These are phyloP conservation scores for Caenorhabditis sp. DNA, from an alignment of 2,888 invertebrate species.

Conservation along the genomic window DNA sequence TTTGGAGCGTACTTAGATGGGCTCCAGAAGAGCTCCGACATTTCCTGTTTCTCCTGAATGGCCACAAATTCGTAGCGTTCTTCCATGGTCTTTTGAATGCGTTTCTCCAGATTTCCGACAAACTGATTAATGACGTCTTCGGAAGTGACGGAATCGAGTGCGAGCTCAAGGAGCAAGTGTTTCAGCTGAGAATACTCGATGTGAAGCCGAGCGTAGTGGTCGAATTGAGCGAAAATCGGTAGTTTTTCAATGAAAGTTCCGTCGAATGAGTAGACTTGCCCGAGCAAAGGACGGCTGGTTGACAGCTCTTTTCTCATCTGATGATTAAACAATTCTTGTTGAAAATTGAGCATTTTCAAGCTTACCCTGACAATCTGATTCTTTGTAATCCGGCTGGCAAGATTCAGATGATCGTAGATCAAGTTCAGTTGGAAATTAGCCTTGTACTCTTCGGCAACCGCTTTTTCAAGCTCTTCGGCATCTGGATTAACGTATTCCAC, in stretches of 20 bases:
- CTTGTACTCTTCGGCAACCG: conserved; percentile 23
- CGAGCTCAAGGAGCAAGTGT: conserved; percentile 16
- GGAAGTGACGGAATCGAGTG: conserved; percentile 21
- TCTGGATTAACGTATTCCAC: conserved; percentile 25
- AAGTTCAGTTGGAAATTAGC: conserved; percentile 31
- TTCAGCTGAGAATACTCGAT: conserved; percentile 1
- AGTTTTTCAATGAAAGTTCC: conserved; percentile 45
- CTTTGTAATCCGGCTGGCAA: conserved; percentile 24
- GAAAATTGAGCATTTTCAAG: background rate
- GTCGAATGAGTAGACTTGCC: conserved; percentile 52
- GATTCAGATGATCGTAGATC: conserved; percentile 34
- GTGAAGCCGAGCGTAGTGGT: conserved; percentile 35
- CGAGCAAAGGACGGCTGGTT: conserved; percentile 33
- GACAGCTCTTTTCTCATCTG: conserved; percentile 33
- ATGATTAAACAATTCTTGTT: background rate
- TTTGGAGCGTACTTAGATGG: conserved; percentile 1
- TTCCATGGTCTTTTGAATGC: conserved; percentile 48
- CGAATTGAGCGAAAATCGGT: conserved; percentile 35
- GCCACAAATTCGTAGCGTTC: conserved; percentile 53
- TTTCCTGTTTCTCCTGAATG: conserved; percentile 3
- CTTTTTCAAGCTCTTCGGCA: conserved; percentile 20
- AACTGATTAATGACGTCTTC: conserved; percentile 26
- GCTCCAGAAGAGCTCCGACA: background rate
- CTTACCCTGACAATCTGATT: conserved; percentile 26
- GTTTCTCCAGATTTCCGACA: conserved; percentile 14